phyloP scores from a whole-genome alignment of 1,140 invertebrate genomes.

The Lucilia cuprina region DNA sequence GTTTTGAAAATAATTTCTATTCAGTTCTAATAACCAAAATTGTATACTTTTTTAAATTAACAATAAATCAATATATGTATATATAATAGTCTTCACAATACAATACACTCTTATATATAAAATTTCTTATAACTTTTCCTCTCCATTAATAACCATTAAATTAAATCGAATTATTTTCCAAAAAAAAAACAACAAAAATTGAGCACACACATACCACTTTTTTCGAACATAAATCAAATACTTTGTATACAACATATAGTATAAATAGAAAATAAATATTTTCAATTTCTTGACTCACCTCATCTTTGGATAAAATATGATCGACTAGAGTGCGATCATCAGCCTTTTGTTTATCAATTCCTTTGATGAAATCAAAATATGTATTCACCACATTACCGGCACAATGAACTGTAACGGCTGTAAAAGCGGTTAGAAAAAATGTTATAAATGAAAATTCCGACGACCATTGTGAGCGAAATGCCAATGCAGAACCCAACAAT shows the following conservation, averaged over 20 bases:
- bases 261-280: neutral
- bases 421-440: slow-evolving; percentile 81
- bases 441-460: slow-evolving; percentile 80
- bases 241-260: neutral
- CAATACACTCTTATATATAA: no score
- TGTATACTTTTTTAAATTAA: no score
- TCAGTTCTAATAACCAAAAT: no score
- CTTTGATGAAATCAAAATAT: slow-evolving; percentile 93
- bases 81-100: no score
- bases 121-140: no score
- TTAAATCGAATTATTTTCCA: no score
- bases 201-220: neutral
- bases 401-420: slow-evolving; percentile 89
- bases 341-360: slow-evolving; percentile 89
- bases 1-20: no score
- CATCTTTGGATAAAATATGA: slow-evolving; percentile 73
- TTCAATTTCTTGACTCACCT: slow-evolving; percentile 47
- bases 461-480: slow-evolving; percentile 77
- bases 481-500: slow-evolving; percentile 77
- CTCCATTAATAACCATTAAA: no score
- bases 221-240: neutral
- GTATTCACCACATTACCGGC: slow-evolving; percentile 98
- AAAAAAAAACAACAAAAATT: no score
- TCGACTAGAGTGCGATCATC: slow-evolving; percentile 94
- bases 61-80: no score